Percentiles rank a stretch among this genome's conserved stretches.
phyloP scores from a whole-genome alignment of 2,113 vertebrate genomes.

The Dasypus novemcinctus region DNA sequence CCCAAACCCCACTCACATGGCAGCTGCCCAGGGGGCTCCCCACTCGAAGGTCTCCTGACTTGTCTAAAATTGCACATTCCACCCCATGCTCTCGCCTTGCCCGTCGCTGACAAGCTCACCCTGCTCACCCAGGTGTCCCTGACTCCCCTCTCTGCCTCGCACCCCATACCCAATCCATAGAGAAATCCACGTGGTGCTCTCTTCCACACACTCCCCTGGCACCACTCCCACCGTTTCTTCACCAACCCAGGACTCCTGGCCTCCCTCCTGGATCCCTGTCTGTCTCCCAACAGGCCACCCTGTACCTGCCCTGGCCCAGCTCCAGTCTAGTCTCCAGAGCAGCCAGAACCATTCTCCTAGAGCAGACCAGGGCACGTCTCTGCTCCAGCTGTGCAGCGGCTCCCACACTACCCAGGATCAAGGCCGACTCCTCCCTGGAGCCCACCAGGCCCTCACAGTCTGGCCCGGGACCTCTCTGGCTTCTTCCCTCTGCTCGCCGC shows the following conservation, averaged over 20 bases:
- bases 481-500: background rate
- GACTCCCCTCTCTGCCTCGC: background rate
- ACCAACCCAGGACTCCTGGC: background rate
- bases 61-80: background rate
- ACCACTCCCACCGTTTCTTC: background rate
- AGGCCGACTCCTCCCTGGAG: rapidly evolving
- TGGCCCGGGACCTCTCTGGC: background rate
- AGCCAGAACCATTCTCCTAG: background rate
- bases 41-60: background rate
- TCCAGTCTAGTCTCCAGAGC: background rate
- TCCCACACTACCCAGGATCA: background rate
- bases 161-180: background rate
- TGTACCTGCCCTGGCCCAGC: background rate
- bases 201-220: no score
- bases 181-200: background rate
- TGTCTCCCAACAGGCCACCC: background rate
- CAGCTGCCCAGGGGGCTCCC: background rate
- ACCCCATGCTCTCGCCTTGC: no score
- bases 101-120: background rate
- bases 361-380: background rate
- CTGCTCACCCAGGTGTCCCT: background rate
- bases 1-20: background rate
- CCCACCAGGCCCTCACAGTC: background rate
- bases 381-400: background rate
- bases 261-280: background rate